Base-by-base conservation (phyloP, 2,888 invertebrate species). In the Morpho deidamia region DNA sequence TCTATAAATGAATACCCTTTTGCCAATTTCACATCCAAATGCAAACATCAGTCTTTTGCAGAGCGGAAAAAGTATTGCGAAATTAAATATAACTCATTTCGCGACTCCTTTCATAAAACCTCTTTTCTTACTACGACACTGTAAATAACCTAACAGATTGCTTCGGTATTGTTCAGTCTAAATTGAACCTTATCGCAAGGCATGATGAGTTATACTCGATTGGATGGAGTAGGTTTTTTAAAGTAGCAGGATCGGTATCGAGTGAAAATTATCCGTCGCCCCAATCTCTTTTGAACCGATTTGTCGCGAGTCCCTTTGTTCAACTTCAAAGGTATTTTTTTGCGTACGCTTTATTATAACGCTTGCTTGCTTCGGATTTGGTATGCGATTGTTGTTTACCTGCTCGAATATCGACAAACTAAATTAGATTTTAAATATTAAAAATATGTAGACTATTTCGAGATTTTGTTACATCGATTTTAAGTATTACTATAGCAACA, bases 71-170 rank as follows among this genome's bases (percentile, higher is more conserved):
- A 69, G 68, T 69, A 72, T 69, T 62, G 57, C 65, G 64, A 76
- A 80, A 80, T 80, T 76, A 77, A 81, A 81, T 78, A 74, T 72
- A 79, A 77, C 72, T 82, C 81, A 81, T 84, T 83, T 78, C 72
- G 61, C 63, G 71, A 74, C 71, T 78, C 73, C 71, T 81, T 82
- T 79, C 74, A 75, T 72, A 65, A 69, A 72, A 73, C 73, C 74
- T 75, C 74, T 76, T 79, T 74, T 74, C 67, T 68, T 72, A 57
- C 53, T 55, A 62, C 66, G 66, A 66, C 65, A 71, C 64, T 76
- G 81, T 84, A 82, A 84, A 84, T 78, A 83, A 80, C 72, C 69
- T 66, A 67, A 67, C 64, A 65, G 69, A 72, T 72, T 33, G 3
- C 7, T 9, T 5, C 1, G 9, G 9, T 2, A 9, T 35, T 37